Base-by-base conservation (phyloP, 2,797 vertebrate genomes). In the Tachyglossus aculeatus region DNA sequence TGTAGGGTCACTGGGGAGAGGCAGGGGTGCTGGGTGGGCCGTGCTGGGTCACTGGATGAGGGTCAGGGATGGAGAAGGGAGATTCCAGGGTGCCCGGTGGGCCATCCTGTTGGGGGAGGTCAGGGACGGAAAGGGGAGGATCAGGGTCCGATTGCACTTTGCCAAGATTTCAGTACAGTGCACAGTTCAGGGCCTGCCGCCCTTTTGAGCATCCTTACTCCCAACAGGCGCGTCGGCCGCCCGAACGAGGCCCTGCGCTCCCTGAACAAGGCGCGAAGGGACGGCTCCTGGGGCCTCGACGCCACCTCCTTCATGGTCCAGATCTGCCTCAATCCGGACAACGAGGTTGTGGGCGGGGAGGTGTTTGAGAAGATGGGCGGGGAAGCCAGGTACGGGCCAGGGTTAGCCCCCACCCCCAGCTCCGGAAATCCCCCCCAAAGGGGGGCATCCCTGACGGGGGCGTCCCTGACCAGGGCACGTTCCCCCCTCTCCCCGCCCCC, bases 301-400 rank as follows among this genome's bases (percentile, higher is more conserved):
- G 88, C 87, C 34, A 43, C 86, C 39, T 88, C 71, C 32, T 75
- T 59, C 67, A 91, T 92, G 88, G 84, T 93, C 59, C 90, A 90
- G 27, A 90, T 94, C 74, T 92, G 86, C 39, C 90, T 93, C 24
- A 92, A 94, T 80, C 92, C 90, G 9, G 93, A 94, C 82, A 88
- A 88, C 0, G 88, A 92, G 58, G 77, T 91, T 13, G 37, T 93
- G 38, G 92, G 90, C 1, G 90, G 91, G 62, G 87, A 92, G 45
- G 83, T 84, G 34, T 89, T 93, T 19, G 77, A 90, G 55, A 87
- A n/a, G 51, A 47, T 74, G 27, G 65, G 60, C 29, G 61, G 76
- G 1, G 78, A 88, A 13, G 36, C 47, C 67, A 90, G 78, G 93
- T 93, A 81, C 78, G 22, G 9, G 4, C 21, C 1, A 2, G 1